phyloP scores from a whole-genome alignment of 2,797 vertebrate genomes.

The Triplophysa bombifrons region DNA sequence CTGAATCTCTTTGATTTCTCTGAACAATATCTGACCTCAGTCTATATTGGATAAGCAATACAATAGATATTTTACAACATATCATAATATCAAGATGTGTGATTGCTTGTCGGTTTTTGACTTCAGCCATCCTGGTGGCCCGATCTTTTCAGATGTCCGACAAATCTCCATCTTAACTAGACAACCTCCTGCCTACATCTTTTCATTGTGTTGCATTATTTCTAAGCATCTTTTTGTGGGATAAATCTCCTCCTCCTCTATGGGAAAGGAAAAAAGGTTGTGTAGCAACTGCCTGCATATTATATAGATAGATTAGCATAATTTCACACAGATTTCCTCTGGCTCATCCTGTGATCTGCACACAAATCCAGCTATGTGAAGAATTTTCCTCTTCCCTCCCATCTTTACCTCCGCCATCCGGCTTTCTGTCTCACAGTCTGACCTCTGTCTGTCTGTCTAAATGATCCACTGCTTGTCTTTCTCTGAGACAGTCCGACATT shows the following conservation, averaged over 20 bases:
- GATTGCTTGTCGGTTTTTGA: background rate
- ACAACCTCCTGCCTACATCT: conserved; percentile 26
- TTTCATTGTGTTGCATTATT: conserved; percentile 31
- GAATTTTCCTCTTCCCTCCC: conserved; percentile 28
- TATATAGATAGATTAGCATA: conserved; percentile 72
- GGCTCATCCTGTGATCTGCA: conserved; percentile 70
- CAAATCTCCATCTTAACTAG: conserved; percentile 29
- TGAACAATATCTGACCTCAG: background rate
- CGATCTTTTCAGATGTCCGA: conserved; percentile 16
- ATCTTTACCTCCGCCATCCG: conserved; percentile 12
- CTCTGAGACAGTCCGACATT: background rate
- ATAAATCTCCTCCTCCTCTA: conserved; percentile 44
- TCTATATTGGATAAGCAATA: background rate
- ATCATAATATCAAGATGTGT: no score
- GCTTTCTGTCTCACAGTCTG: conserved; percentile 9
- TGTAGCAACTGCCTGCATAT: conserved; percentile 62
- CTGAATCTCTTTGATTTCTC: background rate
- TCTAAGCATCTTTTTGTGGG: conserved; percentile 53
- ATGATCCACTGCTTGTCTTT: background rate
- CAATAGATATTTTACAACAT: no score
- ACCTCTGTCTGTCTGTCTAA: conserved; percentile 34
- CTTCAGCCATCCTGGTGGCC: background rate
- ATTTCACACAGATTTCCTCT: conserved; percentile 72
- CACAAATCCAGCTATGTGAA: conserved; percentile 62
- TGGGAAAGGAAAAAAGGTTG: conserved; percentile 42